Percentiles rank a stretch among this genome's conserved stretches.
These are phyloP conservation scores for Gonatopus flavifemur DNA, from an alignment of 1,140 invertebrate species.

Conservation along the genomic window DNA sequence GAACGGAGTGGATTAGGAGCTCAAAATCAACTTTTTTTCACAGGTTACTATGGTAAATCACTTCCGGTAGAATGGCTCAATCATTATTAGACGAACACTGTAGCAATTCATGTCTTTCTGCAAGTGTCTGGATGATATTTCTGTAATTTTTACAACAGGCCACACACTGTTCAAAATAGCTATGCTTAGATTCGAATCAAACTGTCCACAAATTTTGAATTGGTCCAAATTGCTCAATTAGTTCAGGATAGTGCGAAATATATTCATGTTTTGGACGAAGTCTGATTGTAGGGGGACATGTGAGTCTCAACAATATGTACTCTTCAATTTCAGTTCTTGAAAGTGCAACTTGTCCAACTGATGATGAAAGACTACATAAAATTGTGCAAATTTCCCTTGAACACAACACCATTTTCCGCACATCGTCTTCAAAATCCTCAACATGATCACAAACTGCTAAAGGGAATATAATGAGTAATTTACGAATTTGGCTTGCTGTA, in stretches of 20 bases:
- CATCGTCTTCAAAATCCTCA: conserved; percentile 13
- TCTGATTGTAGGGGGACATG: not conserved
- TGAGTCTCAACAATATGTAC: conserved; percentile 7
- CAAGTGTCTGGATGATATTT: not conserved
- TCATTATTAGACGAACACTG: not conserved
- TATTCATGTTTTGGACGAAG: conserved; percentile 4
- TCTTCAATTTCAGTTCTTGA: conserved; percentile 11
- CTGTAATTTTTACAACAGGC: not conserved
- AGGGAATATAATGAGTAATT: conserved; percentile 17
- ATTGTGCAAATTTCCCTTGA: conserved; percentile 17
- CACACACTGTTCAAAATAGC: no score
- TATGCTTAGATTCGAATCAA: not conserved
- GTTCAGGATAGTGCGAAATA: conserved; percentile 1
- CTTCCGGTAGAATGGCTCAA: not conserved
- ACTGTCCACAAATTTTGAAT: conserved; percentile 10
- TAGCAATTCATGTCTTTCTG: not conserved
- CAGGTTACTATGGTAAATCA: no score
- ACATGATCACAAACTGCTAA: conserved; percentile 11
- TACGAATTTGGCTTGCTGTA: conserved; percentile 9
- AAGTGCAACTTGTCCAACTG: conserved; percentile 14
- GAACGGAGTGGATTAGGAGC: no score
- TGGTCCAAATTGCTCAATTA: conserved; percentile 2
- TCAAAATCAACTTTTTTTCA: no score
- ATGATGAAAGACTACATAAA: conserved; percentile 10
- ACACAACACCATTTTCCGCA: conserved; percentile 21